A percentile compares a stretch with the other conserved stretches of the same genome.
Evolutionary conservation across 2,113 vertebrate genomes (phyloP).

Genomic region (Ivindomyrus marchei): DNA sequence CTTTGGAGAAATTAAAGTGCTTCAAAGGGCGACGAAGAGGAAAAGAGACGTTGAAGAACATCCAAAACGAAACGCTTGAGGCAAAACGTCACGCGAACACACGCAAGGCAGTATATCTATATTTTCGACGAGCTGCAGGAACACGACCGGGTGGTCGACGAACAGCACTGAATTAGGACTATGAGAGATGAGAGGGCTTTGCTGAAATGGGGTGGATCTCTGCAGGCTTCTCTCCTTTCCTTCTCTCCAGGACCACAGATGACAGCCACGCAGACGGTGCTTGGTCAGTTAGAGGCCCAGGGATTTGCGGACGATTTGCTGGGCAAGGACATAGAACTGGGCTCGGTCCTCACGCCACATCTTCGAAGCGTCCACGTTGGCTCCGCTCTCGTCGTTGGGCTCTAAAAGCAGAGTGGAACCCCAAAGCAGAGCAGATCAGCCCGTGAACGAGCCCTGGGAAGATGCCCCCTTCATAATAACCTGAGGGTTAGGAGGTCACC

Average conservation of each 20-base stretch:
- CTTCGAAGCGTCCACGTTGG: constrained; percentile 91
- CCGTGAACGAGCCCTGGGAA: background rate
- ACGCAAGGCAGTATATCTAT: constrained; percentile 1
- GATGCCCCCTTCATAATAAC: background rate
- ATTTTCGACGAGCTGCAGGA: background rate
- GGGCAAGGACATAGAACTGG: constrained; percentile 84
- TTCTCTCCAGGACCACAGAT: background rate
- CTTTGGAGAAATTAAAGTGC: constrained; percentile 30
- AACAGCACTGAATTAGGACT: background rate
- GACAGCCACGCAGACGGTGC: constrained; percentile 13
- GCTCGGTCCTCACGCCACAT: constrained; percentile 96
- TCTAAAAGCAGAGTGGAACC: constrained; percentile 56
- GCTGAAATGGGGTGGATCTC: background rate
- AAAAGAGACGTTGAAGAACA: background rate
- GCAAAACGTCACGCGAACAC: background rate
- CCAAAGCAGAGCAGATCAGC: background rate
- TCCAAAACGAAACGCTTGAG: background rate
- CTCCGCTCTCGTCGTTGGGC: constrained; percentile 92
- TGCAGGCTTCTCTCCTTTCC: background rate
- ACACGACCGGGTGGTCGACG: background rate
- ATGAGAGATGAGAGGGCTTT: background rate
- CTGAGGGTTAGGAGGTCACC: background rate
- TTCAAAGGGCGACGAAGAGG: background rate
- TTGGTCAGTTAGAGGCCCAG: constrained; percentile 67
- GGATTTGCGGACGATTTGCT: constrained; percentile 89